Conservation (phyloP, 2,797 vertebrate genomes). For the Peromyscus eremicus region DNA sequence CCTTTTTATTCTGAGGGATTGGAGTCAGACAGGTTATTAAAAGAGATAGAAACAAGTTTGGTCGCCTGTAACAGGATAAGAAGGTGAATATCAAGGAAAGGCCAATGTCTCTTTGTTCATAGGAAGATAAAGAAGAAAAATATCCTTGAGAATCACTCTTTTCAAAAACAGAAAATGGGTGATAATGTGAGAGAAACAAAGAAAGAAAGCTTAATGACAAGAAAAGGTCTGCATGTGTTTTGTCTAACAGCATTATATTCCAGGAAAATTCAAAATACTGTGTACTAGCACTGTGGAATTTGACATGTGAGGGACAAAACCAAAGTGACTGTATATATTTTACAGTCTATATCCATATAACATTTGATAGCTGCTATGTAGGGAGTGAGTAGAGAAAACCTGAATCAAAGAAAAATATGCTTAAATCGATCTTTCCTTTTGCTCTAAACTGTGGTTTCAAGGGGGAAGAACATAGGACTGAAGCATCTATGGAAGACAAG, state of each 20-base stretch:
- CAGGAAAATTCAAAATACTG: not conserved
- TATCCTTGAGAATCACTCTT: too few relatives aligned
- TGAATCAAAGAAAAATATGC: not conserved
- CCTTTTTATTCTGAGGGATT: too few relatives aligned
- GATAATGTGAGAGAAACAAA: too few relatives aligned
- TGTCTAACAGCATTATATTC: not conserved
- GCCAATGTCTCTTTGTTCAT: too few relatives aligned
- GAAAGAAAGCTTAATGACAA: too few relatives aligned
- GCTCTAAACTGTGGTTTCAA: not conserved
- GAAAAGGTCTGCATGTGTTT: too few relatives aligned
- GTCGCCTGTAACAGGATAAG: too few relatives aligned
- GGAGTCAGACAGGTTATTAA: too few relatives aligned
- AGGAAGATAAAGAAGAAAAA: too few relatives aligned
- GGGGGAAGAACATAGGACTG: not conserved
- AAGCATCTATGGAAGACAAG: not conserved
- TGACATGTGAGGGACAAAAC: not conserved
- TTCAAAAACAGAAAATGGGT: too few relatives aligned
- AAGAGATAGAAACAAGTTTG: too few relatives aligned
- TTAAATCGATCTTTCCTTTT: not conserved
- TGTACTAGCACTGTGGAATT: not conserved
- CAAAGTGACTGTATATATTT: not conserved
- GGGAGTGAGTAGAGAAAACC: not conserved
- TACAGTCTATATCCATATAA: not conserved
- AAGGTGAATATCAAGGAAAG: too few relatives aligned
- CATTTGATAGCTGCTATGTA: not conserved